Conservation (phyloP, 2,113 vertebrate species). For the Colinus virginianus region DNA sequence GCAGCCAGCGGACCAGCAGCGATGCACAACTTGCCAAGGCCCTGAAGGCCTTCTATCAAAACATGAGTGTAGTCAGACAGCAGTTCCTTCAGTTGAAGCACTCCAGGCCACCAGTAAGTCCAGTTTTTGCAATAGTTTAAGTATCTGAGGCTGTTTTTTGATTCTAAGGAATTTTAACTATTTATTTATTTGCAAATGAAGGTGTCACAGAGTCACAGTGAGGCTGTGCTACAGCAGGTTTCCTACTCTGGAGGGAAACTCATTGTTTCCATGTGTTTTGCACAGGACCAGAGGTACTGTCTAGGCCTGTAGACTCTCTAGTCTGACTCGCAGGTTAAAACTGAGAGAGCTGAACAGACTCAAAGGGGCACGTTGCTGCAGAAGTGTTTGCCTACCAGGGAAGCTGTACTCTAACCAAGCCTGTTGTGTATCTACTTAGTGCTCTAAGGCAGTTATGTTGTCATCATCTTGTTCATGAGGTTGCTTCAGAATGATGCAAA, state of each 20-base stretch:
- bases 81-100: slow-evolving; percentile 83
- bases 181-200: no score
- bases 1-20: slow-evolving; percentile 70
- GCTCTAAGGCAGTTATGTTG: no score
- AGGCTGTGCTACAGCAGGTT: neutral
- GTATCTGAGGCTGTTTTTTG: neutral
- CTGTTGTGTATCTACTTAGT: neutral
- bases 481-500: neutral
- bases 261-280: neutral
- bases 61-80: slow-evolving; percentile 82
- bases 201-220: neutral
- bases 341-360: neutral
- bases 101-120: slow-evolving; percentile 81
- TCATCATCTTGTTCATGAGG: neutral
- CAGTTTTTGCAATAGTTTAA: neutral
- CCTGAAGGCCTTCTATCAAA: slow-evolving; percentile 89
- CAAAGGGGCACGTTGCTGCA: neutral
- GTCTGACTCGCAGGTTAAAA: neutral
- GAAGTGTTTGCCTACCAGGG: neutral
- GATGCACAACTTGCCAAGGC: slow-evolving; percentile 87
- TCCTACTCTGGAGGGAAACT: neutral
- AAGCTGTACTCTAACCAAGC: neutral
- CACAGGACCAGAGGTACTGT: neutral
- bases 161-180: neutral
- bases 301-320: neutral